Evolutionary conservation across 2,797 vertebrate species (phyloP).

Genomic region (Somateria mollissima): DNA sequence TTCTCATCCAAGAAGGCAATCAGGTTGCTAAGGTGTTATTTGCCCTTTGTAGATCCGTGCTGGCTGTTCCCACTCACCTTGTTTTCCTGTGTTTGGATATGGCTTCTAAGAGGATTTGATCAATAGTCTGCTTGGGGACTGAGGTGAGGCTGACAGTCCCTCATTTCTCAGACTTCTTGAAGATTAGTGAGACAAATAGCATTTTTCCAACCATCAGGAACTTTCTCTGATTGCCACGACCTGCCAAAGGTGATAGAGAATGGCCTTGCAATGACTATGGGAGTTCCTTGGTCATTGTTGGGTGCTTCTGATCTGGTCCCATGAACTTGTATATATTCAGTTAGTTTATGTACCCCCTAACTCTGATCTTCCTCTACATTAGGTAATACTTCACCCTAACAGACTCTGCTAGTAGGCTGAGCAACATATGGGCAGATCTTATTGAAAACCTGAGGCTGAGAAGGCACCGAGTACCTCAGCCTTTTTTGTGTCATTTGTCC

Average conservation of each 20-base stretch:
- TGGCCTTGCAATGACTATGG: not conserved
- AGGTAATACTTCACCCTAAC: not conserved
- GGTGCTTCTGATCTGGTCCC: not conserved
- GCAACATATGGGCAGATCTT: not conserved
- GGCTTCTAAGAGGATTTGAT: not conserved
- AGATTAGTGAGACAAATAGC: not conserved
- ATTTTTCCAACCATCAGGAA: not conserved
- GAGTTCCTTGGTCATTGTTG: not conserved
- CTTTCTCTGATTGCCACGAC: not conserved
- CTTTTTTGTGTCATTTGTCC: not conserved
- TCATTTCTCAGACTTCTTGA: not conserved
- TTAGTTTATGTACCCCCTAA: not conserved
- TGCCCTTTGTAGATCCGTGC: not conserved
- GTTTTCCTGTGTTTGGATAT: not conserved
- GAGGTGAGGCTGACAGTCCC: not conserved
- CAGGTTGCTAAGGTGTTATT: not conserved
- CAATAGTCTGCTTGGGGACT: not conserved
- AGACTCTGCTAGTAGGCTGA: not conserved
- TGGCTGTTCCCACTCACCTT: not conserved
- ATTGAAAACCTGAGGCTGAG: not conserved
- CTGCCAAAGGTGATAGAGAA: not conserved
- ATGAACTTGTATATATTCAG: not conserved
- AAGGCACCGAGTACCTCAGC: not conserved
- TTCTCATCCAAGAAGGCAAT: not conserved
- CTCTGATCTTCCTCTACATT: not conserved